Percentiles rank a stretch among this genome's conserved stretches.
phyloP scores from a whole-genome alignment of 2,797 vertebrate species.

The Microchirus variegatus region DNA sequence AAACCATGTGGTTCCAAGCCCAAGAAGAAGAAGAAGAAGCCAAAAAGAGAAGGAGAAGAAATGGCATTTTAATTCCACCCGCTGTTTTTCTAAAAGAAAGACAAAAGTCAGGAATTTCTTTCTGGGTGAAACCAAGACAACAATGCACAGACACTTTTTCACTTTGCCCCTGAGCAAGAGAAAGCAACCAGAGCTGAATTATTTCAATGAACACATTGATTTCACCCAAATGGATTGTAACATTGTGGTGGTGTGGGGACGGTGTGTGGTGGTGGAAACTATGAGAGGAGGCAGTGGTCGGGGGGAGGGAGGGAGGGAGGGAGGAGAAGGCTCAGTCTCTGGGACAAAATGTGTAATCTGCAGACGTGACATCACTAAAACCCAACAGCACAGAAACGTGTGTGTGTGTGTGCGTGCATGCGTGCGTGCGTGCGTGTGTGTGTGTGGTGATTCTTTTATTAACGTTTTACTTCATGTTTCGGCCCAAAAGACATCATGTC shows the following conservation, averaged over 20 bases:
- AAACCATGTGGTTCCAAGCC: slow-evolving; percentile 39
- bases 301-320: background rate
- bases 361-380: slow-evolving; percentile 68
- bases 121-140: slow-evolving; percentile 36
- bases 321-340: slow-evolving; percentile 30
- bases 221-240: slow-evolving; percentile 47
- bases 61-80: slow-evolving; percentile 56
- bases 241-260: slow-evolving; percentile 52
- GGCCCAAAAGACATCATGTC: background rate
- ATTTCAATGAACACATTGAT: slow-evolving; percentile 48
- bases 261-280: slow-evolving; percentile 72
- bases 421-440: background rate
- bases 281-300: slow-evolving; percentile 19
- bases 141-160: slow-evolving; percentile 6
- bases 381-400: background rate
- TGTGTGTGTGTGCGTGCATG: background rate
- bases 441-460: background rate
- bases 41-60: slow-evolving; percentile 11
- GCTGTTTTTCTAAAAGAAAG: slow-evolving; percentile 57
- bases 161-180: slow-evolving; percentile 18
- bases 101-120: slow-evolving; percentile 50
- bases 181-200: slow-evolving; percentile 32
- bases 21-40: slow-evolving; percentile 16
- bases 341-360: slow-evolving; percentile 47
- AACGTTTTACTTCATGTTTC: too few relatives aligned